These are phyloP conservation scores for Nycticorax nycticorax DNA, from an alignment of 2,113 vertebrate genomes.

Conservation along the genomic window DNA sequence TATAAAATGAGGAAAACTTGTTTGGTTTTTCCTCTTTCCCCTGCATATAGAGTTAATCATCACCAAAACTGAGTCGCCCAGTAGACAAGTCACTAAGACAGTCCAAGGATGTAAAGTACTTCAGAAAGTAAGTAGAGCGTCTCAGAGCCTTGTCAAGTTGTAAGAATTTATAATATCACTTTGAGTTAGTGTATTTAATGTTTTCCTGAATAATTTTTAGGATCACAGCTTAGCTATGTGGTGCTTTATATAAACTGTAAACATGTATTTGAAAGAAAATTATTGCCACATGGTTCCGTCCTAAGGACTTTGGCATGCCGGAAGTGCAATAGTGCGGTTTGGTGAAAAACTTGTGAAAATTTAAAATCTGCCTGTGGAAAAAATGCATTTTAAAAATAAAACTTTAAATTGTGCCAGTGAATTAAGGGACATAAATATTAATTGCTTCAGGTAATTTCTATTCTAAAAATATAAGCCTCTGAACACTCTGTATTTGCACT, in stretches of 20 bases:
- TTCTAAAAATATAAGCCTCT: background rate
- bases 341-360: background rate
- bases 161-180: background rate
- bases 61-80: background rate
- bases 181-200: background rate
- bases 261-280: background rate
- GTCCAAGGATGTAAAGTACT: background rate
- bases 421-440: background rate
- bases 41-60: background rate
- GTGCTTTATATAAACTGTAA: background rate
- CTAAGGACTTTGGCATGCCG: background rate
- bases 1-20: background rate
- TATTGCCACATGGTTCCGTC: background rate
- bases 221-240: background rate
- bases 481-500: background rate
- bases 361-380: background rate
- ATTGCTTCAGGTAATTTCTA: background rate
- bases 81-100: background rate
- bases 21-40: background rate
- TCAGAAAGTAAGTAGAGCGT: background rate
- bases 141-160: background rate
- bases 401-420: background rate
- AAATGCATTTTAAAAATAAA: background rate
- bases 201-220: background rate
- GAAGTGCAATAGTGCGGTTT: background rate